These are phyloP conservation scores for Drosophila varians DNA, from an alignment of 1,140 invertebrate species.

Conservation along the genomic window DNA sequence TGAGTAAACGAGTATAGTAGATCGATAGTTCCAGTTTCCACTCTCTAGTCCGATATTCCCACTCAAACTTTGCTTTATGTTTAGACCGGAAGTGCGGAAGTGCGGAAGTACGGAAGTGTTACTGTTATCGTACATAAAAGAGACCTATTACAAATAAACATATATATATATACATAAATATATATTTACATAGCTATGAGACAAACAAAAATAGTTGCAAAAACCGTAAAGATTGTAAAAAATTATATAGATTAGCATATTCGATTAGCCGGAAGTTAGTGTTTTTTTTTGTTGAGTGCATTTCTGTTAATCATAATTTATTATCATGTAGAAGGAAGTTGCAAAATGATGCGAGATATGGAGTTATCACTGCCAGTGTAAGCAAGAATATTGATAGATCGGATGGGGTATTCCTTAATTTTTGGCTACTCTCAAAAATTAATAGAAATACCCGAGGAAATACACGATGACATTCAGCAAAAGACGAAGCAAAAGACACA, in stretches of 20 bases:
- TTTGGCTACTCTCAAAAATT: conserved; percentile 15
- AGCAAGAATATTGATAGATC: conserved; percentile 36
- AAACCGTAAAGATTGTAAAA: conserved; percentile 11
- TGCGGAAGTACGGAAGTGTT: too few relatives aligned
- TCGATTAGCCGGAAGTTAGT: conserved; percentile 14
- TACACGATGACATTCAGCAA: conserved; percentile 57
- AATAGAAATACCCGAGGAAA: conserved; percentile 3
- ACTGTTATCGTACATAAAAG: conserved; percentile 56
- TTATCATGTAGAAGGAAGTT: conserved; percentile 2
- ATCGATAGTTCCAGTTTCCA: conserved; percentile 12
- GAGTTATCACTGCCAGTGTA: conserved; percentile 70
- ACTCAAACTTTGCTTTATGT: conserved; percentile 23
- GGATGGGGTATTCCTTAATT: conserved; percentile 22
- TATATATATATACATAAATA: conserved; percentile 20
- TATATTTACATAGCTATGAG: conserved; percentile 28
- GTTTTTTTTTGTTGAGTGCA: conserved; percentile 15
- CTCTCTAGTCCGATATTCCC: conserved; percentile 11
- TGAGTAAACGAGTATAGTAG: conserved; percentile 10
- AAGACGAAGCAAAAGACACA: conserved; percentile 37
- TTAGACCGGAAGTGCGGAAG: conserved; percentile 6
- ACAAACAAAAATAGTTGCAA: conserved; percentile 9
- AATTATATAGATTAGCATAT: conserved; percentile 29
- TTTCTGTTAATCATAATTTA: conserved; percentile 23
- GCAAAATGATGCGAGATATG: conserved; percentile 12
- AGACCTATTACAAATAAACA: conserved; percentile 22